phyloP scores from a whole-genome alignment of 2,797 vertebrate species.

The Antrozous pallidus region DNA sequence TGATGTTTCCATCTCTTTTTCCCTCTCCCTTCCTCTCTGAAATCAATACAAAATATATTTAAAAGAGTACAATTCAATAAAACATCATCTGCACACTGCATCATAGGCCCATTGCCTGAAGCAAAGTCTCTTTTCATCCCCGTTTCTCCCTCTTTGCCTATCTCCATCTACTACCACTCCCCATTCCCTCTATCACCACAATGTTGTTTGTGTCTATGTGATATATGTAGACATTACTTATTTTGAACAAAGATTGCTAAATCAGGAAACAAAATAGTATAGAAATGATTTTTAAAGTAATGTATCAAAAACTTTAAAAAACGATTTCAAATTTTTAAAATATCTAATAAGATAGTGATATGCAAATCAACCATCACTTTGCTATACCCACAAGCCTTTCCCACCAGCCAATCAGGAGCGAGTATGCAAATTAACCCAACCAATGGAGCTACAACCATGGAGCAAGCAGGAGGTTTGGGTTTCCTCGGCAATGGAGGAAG shows the following conservation, averaged over 20 bases:
- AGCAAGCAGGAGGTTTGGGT: too few species aligned
- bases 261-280: neutral
- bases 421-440: too few species aligned
- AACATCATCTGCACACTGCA: neutral
- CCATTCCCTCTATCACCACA: neutral
- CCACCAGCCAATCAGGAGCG: too few species aligned
- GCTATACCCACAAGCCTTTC: too few species aligned
- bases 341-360: neutral
- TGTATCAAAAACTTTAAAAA: slow-evolving; percentile 3
- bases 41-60: too few species aligned
- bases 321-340: slow-evolving; percentile 31
- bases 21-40: too few species aligned
- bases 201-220: neutral
- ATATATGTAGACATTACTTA: neutral
- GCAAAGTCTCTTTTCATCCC: neutral
- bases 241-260: slow-evolving; percentile 21
- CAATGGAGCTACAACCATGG: too few species aligned
- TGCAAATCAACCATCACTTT: too few species aligned
- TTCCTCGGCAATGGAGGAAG: too few species aligned
- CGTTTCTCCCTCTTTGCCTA: neutral
- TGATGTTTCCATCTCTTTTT: too few species aligned
- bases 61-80: neutral
- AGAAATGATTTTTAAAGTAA: neutral
- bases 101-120: neutral
- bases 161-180: neutral